Base-by-base conservation (phyloP, 2,797 vertebrate genomes). In the Etheostoma nigrum region DNA sequence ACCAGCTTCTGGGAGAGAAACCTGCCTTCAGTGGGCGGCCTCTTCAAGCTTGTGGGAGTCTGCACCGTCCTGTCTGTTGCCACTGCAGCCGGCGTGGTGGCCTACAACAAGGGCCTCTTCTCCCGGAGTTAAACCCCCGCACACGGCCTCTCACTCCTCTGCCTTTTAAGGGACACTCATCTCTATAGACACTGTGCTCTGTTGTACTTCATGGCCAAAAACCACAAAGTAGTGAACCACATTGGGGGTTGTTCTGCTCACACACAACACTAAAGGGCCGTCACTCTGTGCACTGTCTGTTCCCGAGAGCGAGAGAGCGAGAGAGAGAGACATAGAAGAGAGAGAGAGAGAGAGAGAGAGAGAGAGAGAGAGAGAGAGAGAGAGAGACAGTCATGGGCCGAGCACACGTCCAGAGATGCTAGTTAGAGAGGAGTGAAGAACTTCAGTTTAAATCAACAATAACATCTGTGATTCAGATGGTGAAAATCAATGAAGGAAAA, bases 1-100 rank as follows among this genome's bases (percentile, higher is more conserved):
- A 95, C 92, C 63, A 96, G 95, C 51, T 99, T 99, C 91, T 96
- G 96, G 96, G 97, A 99, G 93, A 96, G 96, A 84, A 95, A 98
- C 71, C 63, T 97, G 88, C 98, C 98, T 0, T 99, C 98, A 0
- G 95, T 98, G 4, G 93, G 96, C 0, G 97, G 96, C 40, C 90
- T 98, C 78, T 67, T 99, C 19, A 97, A 91, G 83, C 73, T 99
- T 60, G 48, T 96, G 76, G 96, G 96, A 45, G 80, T 96, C 84
- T 96, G 97, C 60, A 80, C 95, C 69, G 65, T 97, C 83, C 80
- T 98, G 66, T 92, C 95, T 0, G 91, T 91, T 25, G 87, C 93
- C 69, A 86, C 95, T 1, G 91, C 89, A 0, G 92, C 93, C 8
- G 95, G 95, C 53, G 71, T 97, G 48, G 66, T 96, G 69, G 95